A percentile compares a stretch with the other conserved stretches of the same genome.
Evolutionary conservation across 1,140 invertebrate genomes (phyloP).

Genomic region (Xylocopa sonorina): DNA sequence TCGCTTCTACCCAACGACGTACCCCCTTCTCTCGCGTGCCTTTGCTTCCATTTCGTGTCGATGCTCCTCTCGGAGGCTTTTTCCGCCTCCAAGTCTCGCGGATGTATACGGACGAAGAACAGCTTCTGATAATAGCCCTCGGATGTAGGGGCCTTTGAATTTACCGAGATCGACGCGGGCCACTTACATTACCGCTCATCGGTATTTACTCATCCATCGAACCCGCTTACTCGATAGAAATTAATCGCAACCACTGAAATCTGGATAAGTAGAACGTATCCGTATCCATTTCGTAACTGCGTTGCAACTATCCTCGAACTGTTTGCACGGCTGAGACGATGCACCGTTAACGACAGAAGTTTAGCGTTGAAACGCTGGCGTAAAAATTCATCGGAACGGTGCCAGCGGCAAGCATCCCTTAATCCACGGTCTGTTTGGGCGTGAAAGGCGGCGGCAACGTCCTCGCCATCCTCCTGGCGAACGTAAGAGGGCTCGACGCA

Average conservation of each 20-base stretch:
- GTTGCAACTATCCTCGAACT: too few species aligned
- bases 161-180: background rate
- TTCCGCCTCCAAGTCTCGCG: conserved; percentile 41
- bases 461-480: conserved; percentile 33
- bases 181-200: too few species aligned
- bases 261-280: too few species aligned
- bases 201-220: too few species aligned
- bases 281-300: too few species aligned
- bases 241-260: too few species aligned
- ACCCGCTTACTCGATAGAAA: too few species aligned
- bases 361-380: too few species aligned
- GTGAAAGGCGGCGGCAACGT: conserved; percentile 39
- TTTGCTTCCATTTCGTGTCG: conserved; percentile 63
- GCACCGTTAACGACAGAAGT: too few species aligned
- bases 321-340: too few species aligned
- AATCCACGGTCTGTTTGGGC: conserved; percentile 21
- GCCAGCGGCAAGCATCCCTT: background rate
- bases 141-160: background rate
- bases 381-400: background rate
- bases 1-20: conserved; percentile 30
- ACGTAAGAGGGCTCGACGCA: conserved; percentile 50
- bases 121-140: conserved; percentile 10
- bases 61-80: conserved; percentile 60
- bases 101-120: conserved; percentile 29
- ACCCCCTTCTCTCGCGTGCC: conserved; percentile 49